Evolutionary conservation across 2,113 vertebrate genomes (phyloP), one percentile per base, ranked within the genome.

Genomic region (Trichechus manatus): DNA sequence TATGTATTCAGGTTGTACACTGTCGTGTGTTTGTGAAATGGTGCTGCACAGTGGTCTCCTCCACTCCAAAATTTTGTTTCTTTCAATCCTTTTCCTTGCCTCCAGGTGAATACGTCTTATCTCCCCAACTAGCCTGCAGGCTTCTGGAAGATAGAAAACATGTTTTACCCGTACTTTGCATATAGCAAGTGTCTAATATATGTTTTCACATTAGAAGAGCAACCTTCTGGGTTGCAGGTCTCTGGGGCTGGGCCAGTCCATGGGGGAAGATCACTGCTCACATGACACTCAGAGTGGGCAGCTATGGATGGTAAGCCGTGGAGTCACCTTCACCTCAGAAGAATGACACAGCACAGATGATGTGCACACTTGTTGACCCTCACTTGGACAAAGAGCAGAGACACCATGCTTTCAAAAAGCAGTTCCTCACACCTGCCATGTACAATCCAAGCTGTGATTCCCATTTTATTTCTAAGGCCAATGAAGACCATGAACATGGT

Each of bases 341-440:
- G 68, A 79, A 19, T 33, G n/a, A n/a, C 5, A 0, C n/a, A 17
- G 13, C 1, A 19, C 3, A 20, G 9, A 0, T 1, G n/a, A 31
- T 1, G 13, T 5, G 29, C 6, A 14, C 2, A n/a, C 13, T 1
- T 2, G 29, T 33, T 5, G 3, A 36, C 9, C 15, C 61, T 53
- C 31, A 13, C 50, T 78, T 84, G 23, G 39, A 31, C 44, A 50
- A 50, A 13, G 1, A 17, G 15, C 7, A 11, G 4, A 72, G 19
- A 75, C 22, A 19, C 33, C 3, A 0, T 25, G 61, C 42, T 80
- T 85, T 61, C 20, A 29, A 36, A 85, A 10, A 14, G 6, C 42
- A 8, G 10, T 14, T 78, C 9, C 39, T 70, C 31, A 20, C 6
- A 3, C 25, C 31, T 14, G 4, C 31, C 42, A 15, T 23, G 1